A percentile compares a stretch with the other conserved stretches of the same genome.
phyloP scores from a whole-genome alignment of 2,888 invertebrate species.

The Schizaphis graminum region DNA sequence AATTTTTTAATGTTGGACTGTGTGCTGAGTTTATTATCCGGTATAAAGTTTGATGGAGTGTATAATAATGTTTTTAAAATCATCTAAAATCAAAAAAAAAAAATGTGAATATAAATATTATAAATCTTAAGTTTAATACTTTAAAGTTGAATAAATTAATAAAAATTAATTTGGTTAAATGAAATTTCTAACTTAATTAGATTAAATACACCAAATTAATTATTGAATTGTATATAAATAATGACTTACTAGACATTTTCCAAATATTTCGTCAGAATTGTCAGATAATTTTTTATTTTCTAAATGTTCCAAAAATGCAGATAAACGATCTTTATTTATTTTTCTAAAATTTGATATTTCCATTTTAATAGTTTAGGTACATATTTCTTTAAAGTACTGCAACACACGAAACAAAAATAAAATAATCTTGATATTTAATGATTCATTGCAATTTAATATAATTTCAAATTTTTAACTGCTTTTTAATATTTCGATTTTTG shows the following conservation, averaged over 20 bases:
- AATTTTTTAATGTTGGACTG: not conserved
- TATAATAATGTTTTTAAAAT: conserved; percentile 34
- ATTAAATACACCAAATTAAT: not conserved
- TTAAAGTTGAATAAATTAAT: not conserved
- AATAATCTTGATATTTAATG: not conserved
- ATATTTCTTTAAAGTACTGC: not conserved
- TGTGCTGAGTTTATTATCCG: not conserved
- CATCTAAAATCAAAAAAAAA: not conserved
- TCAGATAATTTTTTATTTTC: not conserved
- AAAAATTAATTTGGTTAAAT: not conserved
- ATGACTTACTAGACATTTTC: conserved; percentile 44
- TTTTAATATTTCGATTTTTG: not conserved
- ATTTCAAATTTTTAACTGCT: not conserved
- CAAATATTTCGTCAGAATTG: not conserved
- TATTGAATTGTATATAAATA: not conserved
- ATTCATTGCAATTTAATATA: conserved; percentile 12
- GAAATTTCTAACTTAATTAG: not conserved
- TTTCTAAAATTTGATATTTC: conserved; percentile 23
- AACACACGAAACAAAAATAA: not conserved
- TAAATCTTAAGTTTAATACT: not conserved
- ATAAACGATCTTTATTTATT: conserved; percentile 43
- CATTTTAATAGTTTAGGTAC: not conserved
- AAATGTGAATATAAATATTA: not conserved
- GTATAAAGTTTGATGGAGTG: not conserved
- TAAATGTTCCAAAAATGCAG: conserved; percentile 31